A percentile compares a stretch with the other conserved stretches of the same genome.
Conservation (phyloP, 2,797 vertebrate genomes). For the Spatula clypeata region DNA sequence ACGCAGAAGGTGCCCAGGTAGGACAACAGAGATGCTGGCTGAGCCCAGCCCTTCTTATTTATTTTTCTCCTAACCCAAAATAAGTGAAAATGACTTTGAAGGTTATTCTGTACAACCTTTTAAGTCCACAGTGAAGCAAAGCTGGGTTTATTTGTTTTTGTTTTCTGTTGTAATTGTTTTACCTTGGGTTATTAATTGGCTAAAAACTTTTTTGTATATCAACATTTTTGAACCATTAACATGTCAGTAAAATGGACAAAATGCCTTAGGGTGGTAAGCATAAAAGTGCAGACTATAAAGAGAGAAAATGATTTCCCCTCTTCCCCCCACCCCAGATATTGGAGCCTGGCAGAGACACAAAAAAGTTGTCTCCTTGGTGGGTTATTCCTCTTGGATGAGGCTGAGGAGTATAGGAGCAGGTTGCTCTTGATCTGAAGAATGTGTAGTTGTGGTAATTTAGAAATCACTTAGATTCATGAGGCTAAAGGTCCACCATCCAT, state of each 20-base stretch:
- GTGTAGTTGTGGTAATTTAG: not conserved
- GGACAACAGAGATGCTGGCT: not conserved
- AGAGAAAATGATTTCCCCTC: not conserved
- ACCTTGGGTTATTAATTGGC: conserved; percentile 18
- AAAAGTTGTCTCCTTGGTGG: not conserved
- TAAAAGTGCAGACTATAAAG: not conserved
- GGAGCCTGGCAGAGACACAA: not conserved
- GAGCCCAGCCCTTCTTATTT: not conserved
- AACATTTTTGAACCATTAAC: conserved; percentile 6
- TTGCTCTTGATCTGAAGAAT: not conserved
- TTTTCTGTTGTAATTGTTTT: not conserved
- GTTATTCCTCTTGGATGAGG: not conserved
- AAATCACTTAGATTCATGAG: not conserved
- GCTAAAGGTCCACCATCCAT: not conserved
- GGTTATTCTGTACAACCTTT: not conserved
- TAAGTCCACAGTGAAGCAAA: not conserved
- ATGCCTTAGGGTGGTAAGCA: not conserved
- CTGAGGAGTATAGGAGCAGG: not conserved
- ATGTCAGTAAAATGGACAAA: not conserved
- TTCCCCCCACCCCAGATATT: fast-evolving
- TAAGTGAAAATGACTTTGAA: conserved; percentile 30
- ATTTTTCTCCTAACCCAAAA: not conserved
- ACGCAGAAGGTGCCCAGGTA: not conserved
- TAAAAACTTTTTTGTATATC: not conserved
- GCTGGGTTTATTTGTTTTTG: not conserved